These are phyloP conservation scores for Eupeodes corollae DNA, from an alignment of 1,140 invertebrate genomes.

Conservation along the genomic window DNA sequence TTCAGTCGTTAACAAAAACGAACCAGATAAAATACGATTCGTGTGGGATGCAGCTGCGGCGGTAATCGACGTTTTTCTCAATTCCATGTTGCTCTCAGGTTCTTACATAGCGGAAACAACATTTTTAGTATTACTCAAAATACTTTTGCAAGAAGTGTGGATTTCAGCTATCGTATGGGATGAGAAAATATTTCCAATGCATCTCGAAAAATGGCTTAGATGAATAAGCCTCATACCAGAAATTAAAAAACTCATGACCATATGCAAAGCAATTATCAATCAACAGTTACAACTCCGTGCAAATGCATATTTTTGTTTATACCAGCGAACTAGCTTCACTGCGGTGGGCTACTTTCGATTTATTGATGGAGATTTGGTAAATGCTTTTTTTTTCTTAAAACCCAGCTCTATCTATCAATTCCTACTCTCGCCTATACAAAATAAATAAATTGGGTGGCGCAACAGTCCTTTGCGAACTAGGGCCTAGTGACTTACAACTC, in stretches of 20 bases:
- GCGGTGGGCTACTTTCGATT: conserved; percentile 16
- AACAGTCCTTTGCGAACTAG: no score
- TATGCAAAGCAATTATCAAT: no score
- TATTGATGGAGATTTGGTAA: neutral
- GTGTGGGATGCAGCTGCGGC: conserved; percentile 18
- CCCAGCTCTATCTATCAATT: no score
- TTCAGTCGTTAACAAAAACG: conserved; percentile 16
- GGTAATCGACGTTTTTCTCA: conserved; percentile 11
- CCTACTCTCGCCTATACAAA: no score
- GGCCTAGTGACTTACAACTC: no score
- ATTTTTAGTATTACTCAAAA: conserved; percentile 9
- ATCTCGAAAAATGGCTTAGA: conserved; percentile 3
- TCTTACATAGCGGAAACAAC: neutral
- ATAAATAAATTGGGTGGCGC: no score
- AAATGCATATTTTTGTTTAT: conserved; percentile 12
- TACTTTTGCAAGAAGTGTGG: conserved; percentile 15
- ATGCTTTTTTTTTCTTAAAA: conserved; percentile 3
- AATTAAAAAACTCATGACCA: no score
- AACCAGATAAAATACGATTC: conserved; percentile 15
- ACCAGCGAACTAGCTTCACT: no score
- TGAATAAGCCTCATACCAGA: neutral
- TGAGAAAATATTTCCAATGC: neutral
- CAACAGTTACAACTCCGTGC: no score
- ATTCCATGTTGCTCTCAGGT: conserved; percentile 10
- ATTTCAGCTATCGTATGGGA: conserved; percentile 14